Percentiles rank a stretch among this genome's conserved stretches.
Conservation (phyloP, 2,888 invertebrate genomes). For the Macrophya alboannulata region DNA sequence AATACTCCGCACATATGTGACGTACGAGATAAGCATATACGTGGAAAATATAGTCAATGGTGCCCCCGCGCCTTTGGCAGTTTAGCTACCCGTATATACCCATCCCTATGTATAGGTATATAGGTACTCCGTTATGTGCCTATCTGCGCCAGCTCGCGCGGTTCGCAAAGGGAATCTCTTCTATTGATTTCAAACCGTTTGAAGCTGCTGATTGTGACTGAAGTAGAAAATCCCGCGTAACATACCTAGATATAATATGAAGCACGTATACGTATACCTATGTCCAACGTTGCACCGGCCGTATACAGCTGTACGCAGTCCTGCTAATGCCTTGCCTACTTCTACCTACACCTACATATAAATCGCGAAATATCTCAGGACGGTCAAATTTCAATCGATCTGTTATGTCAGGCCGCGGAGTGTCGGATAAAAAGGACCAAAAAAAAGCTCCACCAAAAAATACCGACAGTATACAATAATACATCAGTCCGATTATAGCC, state of each 20-base stretch:
- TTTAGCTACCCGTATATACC: conserved; percentile 1
- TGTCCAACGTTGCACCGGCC: neutral
- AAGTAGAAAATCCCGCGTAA: conserved; percentile 28
- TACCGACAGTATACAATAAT: neutral
- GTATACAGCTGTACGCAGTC: neutral
- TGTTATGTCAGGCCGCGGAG: neutral
- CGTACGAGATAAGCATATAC: conserved; percentile 18
- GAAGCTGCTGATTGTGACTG: conserved; percentile 11
- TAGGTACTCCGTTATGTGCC: neutral
- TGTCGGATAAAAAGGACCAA: neutral
- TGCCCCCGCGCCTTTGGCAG: neutral
- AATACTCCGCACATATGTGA: conserved; percentile 1
- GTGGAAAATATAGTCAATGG: neutral
- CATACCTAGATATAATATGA: too few relatives aligned
- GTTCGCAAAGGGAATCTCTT: conserved; percentile 30
- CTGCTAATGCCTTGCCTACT: too few relatives aligned
- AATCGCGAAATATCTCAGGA: neutral
- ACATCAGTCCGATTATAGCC: neutral
- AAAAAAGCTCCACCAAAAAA: neutral
- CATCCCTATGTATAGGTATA: neutral
- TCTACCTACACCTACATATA: neutral
- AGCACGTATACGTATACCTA: neutral
- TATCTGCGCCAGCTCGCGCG: conserved; percentile 33
- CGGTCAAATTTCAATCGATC: neutral
- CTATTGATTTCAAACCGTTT: conserved; percentile 39